phyloP scores from a whole-genome alignment of 1,140 invertebrate species.

The Archivesica marissinica region DNA sequence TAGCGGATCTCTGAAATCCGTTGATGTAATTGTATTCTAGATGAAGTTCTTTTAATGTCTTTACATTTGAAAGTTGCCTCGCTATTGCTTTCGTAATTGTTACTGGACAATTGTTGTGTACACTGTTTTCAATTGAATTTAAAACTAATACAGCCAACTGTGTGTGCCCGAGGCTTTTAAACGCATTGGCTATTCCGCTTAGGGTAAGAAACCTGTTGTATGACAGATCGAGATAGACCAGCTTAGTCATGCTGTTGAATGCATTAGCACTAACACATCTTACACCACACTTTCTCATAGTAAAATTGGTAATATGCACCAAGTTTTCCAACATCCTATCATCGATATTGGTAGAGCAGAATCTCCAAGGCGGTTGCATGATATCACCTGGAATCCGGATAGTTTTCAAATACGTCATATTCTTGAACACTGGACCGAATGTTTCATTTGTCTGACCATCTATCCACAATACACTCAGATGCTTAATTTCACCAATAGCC shows the following conservation, averaged over 20 bases:
- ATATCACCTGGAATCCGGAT: conserved; percentile 28
- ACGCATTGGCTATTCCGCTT: not conserved
- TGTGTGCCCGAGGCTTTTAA: not conserved
- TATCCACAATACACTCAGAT: conserved; percentile 28
- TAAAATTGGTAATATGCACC: conserved; percentile 4
- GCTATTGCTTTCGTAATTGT: not conserved
- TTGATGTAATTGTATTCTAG: conserved; percentile 14
- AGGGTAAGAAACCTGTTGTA: not conserved
- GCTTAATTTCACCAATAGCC: not conserved
- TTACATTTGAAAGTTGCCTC: not conserved
- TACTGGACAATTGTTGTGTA: not conserved
- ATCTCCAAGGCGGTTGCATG: conserved; percentile 21
- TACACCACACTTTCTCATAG: conserved; percentile 24
- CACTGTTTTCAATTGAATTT: not conserved
- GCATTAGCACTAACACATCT: not conserved
- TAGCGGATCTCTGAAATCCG: not conserved
- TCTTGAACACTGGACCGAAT: conserved; percentile 11
- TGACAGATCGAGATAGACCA: conserved; percentile 45
- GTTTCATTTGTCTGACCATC: conserved; percentile 17
- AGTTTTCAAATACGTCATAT: conserved; percentile 5
- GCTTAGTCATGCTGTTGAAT: conserved; percentile 8
- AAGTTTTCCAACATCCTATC: conserved; percentile 19
- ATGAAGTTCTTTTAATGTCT: conserved; percentile 15
- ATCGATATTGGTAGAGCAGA: conserved; percentile 7
- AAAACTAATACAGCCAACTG: conserved; percentile 1